Evolutionary conservation across 2,113 vertebrate genomes (phyloP).

Genomic region (Thymallus thymallus): DNA sequence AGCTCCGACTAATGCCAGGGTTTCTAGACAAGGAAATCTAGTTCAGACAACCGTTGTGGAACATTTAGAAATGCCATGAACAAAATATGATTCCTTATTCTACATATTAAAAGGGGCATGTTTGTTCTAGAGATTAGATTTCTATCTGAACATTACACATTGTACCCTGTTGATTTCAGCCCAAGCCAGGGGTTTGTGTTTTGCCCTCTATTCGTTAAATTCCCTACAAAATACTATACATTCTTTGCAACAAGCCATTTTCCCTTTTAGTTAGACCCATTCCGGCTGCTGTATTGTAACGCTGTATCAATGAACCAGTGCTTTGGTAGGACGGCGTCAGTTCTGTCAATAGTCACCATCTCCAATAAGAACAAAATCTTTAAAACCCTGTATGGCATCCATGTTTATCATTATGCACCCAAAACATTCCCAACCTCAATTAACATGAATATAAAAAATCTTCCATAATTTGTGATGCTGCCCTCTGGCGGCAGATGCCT

Average conservation of each 20-base stretch:
- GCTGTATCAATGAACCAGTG: not conserved
- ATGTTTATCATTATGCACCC: too few relatives aligned
- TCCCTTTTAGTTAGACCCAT: not conserved
- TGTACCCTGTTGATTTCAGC: too few relatives aligned
- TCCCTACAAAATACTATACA: not conserved
- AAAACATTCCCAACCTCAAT: too few relatives aligned
- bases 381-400: not conserved
- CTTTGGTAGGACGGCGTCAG: not conserved
- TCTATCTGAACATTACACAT: too few relatives aligned
- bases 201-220: not conserved
- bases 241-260: not conserved
- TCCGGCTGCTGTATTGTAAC: not conserved
- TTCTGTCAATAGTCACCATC: not conserved
- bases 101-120: too few relatives aligned
- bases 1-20: constrained; percentile 45
- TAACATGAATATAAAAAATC: too few relatives aligned
- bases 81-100: too few relatives aligned
- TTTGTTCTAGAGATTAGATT: too few relatives aligned
- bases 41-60: too few relatives aligned
- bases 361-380: not conserved
- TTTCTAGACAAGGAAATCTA: constrained; percentile 46
- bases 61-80: too few relatives aligned
- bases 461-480: not conserved
- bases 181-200: not conserved
- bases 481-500: not conserved